phyloP scores from a whole-genome alignment of 2,888 invertebrate genomes.

The Craniophora ligustri region DNA sequence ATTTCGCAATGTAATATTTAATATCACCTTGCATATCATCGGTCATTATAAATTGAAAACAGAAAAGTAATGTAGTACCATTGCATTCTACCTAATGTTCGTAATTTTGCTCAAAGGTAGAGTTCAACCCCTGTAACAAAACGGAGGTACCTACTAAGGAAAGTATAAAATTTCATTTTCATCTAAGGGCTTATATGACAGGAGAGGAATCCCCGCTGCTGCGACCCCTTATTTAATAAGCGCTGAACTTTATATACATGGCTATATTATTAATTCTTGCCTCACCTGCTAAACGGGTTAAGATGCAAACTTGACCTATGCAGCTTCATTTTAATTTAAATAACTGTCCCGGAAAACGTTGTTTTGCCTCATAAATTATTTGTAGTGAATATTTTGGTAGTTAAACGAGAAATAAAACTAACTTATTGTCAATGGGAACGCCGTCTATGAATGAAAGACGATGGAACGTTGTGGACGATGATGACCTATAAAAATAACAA shows the following conservation, averaged over 20 bases:
- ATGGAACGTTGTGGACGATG: too few species aligned
- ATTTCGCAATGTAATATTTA: too few species aligned
- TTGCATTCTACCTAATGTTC: constrained; percentile 12
- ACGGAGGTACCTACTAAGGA: constrained; percentile 20
- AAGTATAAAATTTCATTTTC: constrained; percentile 64
- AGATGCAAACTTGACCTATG: not conserved
- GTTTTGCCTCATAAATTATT: too few species aligned
- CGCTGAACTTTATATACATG: constrained; percentile 29
- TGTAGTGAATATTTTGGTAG: too few species aligned
- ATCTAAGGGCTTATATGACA: constrained; percentile 60
- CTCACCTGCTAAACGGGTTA: constrained; percentile 5
- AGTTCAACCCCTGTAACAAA: constrained; percentile 26
- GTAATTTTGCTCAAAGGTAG: constrained; percentile 27
- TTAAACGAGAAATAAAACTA: too few species aligned
- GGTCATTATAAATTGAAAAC: not conserved
- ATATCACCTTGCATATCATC: not conserved
- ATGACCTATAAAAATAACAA: too few species aligned
- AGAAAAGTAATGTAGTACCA: constrained; percentile 3
- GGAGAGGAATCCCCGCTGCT: constrained; percentile 54
- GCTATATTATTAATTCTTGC: constrained; percentile 20
- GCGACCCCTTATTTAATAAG: constrained; percentile 50
- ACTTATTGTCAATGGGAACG: too few species aligned
- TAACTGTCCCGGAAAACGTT: too few species aligned
- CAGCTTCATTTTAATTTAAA: too few species aligned
- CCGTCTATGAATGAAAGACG: too few species aligned